phyloP scores from a whole-genome alignment of 1,140 invertebrate genomes.

The Vanessa tameamea region DNA sequence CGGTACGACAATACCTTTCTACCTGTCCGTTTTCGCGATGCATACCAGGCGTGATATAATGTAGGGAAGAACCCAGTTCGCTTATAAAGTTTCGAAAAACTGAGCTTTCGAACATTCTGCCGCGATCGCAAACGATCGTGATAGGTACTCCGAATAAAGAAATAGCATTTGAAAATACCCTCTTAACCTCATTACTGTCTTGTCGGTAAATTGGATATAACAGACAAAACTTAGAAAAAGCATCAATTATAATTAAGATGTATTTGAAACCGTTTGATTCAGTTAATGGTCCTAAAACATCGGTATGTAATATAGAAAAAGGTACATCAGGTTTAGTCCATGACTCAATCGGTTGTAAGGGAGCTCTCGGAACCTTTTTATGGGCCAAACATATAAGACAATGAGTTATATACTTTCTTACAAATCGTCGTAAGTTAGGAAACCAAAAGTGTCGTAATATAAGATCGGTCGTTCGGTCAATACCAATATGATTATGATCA shows the following conservation, averaged over 20 bases:
- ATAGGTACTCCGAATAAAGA: slow-evolving; percentile 38
- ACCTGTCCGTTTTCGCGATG: slow-evolving; percentile 33
- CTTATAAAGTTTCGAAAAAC: slow-evolving; percentile 4
- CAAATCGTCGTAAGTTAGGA: slow-evolving; percentile 21
- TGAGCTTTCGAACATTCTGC: slow-evolving; percentile 35
- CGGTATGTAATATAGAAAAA: slow-evolving; percentile 11
- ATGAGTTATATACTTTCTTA: slow-evolving; percentile 12
- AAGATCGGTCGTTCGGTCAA: slow-evolving; percentile 1
- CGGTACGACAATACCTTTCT: slow-evolving; percentile 22
- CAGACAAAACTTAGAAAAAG: slow-evolving; percentile 37
- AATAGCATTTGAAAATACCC: slow-evolving; percentile 20
- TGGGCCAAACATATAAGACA: too few relatives aligned
- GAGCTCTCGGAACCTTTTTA: too few relatives aligned
- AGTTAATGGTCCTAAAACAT: not conserved
- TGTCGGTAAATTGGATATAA: slow-evolving; percentile 24
- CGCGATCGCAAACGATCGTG: slow-evolving; percentile 25
- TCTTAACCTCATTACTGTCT: slow-evolving; percentile 29
- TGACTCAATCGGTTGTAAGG: not conserved
- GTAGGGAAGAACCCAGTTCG: slow-evolving; percentile 16
- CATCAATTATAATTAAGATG: slow-evolving; percentile 16
- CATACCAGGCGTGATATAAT: slow-evolving; percentile 38
- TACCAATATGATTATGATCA: slow-evolving; percentile 4
- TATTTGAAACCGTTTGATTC: not conserved
- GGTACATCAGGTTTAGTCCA: slow-evolving; percentile 12
- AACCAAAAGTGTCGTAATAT: slow-evolving; percentile 21